Conservation (phyloP, 2,113 vertebrate genomes). For the Sinocyclocheilus anophthalmus region DNA sequence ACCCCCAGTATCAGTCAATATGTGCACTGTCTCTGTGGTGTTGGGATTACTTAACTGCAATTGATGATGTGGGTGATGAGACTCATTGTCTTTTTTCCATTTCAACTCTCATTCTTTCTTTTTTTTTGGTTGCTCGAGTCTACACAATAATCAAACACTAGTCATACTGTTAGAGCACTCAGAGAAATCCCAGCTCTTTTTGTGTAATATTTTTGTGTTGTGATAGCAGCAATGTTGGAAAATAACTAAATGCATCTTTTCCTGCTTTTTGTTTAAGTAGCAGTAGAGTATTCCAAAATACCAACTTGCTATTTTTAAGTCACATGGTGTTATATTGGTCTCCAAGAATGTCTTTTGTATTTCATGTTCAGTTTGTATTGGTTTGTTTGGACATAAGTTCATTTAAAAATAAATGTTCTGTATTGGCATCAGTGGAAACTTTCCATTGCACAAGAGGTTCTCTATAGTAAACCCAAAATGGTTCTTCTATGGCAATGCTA, state of each 20-base stretch:
- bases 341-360: background rate
- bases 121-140: background rate
- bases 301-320: background rate
- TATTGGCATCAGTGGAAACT: no score
- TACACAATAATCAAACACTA: background rate
- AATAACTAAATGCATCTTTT: background rate
- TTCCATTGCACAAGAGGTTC: no score
- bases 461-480: no score
- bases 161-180: background rate
- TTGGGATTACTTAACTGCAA: background rate
- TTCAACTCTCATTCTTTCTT: background rate
- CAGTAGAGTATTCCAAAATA: background rate
- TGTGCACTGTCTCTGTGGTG: background rate
- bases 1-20: conserved; percentile 12
- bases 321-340: no score
- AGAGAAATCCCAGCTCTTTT: background rate
- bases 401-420: no score
- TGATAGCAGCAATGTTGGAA: background rate
- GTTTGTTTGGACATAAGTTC: no score
- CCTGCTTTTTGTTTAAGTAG: background rate
- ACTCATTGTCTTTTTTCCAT: background rate
- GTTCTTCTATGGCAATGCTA: no score
- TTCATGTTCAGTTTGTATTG: background rate
- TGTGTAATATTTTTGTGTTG: background rate
- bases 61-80: background rate